Conservation (phyloP, 2,113 vertebrate species). For the Triplophysa tibetana region DNA sequence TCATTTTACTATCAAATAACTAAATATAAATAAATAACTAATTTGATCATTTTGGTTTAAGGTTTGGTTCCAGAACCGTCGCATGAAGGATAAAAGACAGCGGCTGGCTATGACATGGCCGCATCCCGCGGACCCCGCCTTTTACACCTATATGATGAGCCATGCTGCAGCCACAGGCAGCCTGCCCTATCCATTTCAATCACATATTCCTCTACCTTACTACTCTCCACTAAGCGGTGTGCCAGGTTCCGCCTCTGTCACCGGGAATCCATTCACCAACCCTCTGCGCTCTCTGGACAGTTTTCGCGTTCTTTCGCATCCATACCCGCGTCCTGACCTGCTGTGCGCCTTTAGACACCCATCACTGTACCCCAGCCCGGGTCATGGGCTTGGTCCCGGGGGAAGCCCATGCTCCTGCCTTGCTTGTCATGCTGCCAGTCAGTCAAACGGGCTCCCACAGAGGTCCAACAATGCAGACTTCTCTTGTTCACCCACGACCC, state of each 20-base stretch:
- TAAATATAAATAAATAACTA: too few relatives aligned
- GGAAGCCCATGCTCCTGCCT: constrained; percentile 90
- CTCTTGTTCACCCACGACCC: constrained; percentile 87
- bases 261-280: constrained; percentile 80
- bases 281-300: constrained; percentile 93
- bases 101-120: constrained; percentile 98
- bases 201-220: constrained; percentile 94
- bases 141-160: constrained; percentile 99
- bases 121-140: constrained; percentile 94
- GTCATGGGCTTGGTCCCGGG: constrained; percentile 87
- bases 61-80: constrained; percentile 99
- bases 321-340: constrained; percentile 94
- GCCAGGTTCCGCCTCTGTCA: constrained; percentile 77
- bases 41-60: constrained; percentile 58
- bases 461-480: constrained; percentile 88
- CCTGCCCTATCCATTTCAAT: constrained; percentile 93
- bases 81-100: constrained; percentile 98
- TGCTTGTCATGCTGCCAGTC: constrained; percentile 86
- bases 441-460: constrained; percentile 79
- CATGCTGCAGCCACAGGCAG: constrained; percentile 94
- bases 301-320: constrained; percentile 92
- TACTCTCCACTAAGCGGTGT: constrained; percentile 89
- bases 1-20: constrained; percentile 1
- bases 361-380: constrained; percentile 84
- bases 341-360: constrained; percentile 96